These are phyloP conservation scores for Athripsodes cinereus DNA, from an alignment of 2,888 invertebrate genomes.

Conservation along the genomic window DNA sequence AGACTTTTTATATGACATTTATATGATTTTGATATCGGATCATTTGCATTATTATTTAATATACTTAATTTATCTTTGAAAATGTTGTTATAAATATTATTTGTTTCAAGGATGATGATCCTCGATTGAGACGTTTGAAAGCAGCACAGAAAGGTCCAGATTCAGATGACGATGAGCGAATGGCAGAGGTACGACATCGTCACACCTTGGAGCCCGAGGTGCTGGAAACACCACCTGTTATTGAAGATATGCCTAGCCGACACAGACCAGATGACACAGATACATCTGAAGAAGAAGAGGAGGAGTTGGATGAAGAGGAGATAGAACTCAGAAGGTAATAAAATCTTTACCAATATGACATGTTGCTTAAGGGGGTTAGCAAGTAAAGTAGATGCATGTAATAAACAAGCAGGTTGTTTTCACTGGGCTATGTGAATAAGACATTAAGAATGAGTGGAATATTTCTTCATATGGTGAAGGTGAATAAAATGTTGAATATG, in stretches of 20 bases:
- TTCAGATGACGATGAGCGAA: constrained; percentile 53
- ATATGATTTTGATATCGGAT: no score
- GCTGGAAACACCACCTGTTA: constrained; percentile 24
- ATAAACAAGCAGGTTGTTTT: no score
- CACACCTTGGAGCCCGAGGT: constrained; percentile 27
- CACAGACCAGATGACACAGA: constrained; percentile 43
- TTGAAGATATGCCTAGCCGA: constrained; percentile 42
- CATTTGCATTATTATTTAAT: no score
- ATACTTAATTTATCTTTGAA: no score
- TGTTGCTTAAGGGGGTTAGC: neutral
- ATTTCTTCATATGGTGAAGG: no score
- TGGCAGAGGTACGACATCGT: constrained; percentile 37
- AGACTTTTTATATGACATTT: no score
- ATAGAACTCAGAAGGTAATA: constrained; percentile 71
- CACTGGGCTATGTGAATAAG: no score
- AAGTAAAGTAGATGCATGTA: no score
- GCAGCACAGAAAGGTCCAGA: constrained; percentile 43
- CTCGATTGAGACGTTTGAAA: constrained; percentile 66
- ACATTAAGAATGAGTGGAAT: no score
- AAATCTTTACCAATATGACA: no score
- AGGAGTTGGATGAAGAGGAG: constrained; percentile 78
- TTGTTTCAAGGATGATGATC: constrained; percentile 64
- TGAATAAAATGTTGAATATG: no score
- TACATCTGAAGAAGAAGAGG: constrained; percentile 66
- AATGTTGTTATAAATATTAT: no score